A percentile compares a stretch with the other conserved stretches of the same genome.
Evolutionary conservation across 2,113 vertebrate species (phyloP).

Genomic region (Indri indri): DNA sequence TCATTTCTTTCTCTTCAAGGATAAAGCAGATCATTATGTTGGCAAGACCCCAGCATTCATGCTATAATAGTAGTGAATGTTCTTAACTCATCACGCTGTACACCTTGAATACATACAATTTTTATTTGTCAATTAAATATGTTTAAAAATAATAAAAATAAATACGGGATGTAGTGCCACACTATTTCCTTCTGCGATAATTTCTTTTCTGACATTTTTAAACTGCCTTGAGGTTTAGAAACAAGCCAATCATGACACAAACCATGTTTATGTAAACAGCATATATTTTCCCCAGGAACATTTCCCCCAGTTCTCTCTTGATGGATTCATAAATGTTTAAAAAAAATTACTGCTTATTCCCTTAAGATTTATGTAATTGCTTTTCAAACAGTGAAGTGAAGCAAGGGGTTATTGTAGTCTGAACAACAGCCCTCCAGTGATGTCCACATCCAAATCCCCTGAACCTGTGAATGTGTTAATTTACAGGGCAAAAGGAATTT

Average conservation of each 20-base stretch:
- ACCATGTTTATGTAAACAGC: neutral
- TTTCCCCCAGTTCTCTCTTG: neutral
- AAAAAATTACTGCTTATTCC: neutral
- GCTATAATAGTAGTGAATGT: neutral
- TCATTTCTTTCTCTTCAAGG: neutral
- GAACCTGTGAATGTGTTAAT: neutral
- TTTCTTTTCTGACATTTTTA: neutral
- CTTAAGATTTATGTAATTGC: neutral
- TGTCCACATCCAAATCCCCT: neutral
- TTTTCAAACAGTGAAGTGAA: neutral
- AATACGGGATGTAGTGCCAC: neutral
- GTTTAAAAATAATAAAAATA: neutral
- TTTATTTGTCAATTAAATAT: neutral
- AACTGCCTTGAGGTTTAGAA: neutral
- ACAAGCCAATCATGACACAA: neutral
- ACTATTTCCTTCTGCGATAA: neutral
- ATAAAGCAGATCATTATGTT: neutral
- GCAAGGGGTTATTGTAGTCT: fast-evolving
- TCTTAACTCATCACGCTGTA: neutral
- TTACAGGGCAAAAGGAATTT: neutral
- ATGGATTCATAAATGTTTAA: neutral
- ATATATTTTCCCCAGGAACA: neutral
- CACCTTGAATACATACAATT: neutral
- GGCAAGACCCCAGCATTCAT: neutral
- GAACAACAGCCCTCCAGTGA: neutral